Base-by-base conservation (phyloP, 2,888 invertebrate genomes). In the Diadegma fenestrale region DNA sequence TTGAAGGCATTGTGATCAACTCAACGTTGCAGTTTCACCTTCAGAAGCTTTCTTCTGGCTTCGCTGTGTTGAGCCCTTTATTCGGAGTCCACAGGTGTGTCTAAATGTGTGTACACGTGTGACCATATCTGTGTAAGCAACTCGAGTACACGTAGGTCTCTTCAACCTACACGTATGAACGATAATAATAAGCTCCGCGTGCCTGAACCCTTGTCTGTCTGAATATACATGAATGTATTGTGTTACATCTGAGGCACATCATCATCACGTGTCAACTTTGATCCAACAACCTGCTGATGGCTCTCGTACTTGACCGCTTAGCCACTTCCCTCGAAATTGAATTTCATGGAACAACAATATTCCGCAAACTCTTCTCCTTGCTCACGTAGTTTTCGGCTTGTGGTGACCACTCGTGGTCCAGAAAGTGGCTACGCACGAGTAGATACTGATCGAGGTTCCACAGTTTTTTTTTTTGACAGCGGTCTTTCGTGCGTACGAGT, bases 11-110 rank as follows among this genome's bases (percentile, higher is more conserved):
- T 83, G 80, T 82, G 63, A 68, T 41, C 54, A 68, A 41, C 5
- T 45, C 69, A 80, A 45, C 77, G 76, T 80, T 72, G 63, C 58
- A 64, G 80, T 80, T 84, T 80, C 76, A 80, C 54, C 80, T 58
- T 66, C 72, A 48, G 72, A 80, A 54, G 54, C 80, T 33, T 76
- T 63, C 79, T 37, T 22, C 54, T 37, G 43, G 26, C 54, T 41
- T 45, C 22, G 43, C 30, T 66, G 64, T 66, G 30, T 66, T 45
- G 17, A 26, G 43, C 48, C 54, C 66, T 75, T 73, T 43, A 33
- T 58, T 73, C 63, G 33, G 30, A 19, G n/a, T 68, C 19, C 19
- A 41, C 19, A 43, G 48, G n/a, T 48, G 37, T 30, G 41, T 26
- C 14, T 17, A 4, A 37, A 26, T 45, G 8, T 5, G n/a, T n/a